Base-by-base conservation (phyloP, 2,888 invertebrate genomes). In the Drosophila sordidapex region DNA sequence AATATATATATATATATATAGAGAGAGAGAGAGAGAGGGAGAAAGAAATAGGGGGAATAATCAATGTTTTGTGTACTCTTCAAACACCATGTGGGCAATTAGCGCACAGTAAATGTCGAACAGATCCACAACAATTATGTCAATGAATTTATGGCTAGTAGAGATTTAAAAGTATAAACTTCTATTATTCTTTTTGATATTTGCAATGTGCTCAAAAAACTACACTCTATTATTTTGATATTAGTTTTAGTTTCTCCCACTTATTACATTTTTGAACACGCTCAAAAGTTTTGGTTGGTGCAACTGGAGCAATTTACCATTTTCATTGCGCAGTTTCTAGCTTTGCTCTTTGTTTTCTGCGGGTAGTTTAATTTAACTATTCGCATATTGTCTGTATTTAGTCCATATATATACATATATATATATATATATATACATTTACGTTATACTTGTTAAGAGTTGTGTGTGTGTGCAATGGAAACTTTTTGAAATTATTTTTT, bases 261-360 rank as follows among this genome's bases (percentile, higher is more conserved):
- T 81, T 83, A 81, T 81, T 83, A 76, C 63, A 79, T 60, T 83
- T 83, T 81, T 69, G 68, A 60, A 53, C 67, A 58, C 57, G 67
- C 62, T 63, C 59, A 31, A 76, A 81, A 81, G 71, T 83, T 81
- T 81, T 75, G 78, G 36, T 49, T 49, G 52, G 73, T 57, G 49
- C 74, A 59, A 71, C 74, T 81, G 74, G 71, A 81, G 63, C 67
- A 74, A 54, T 74, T 74, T 83, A 66, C 25, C 8, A 46, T 27
- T 27, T 27, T 27, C 27, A 27, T 27, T 67, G 66, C 8, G 57
- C 18, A 53, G 56, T 54, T 57, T 61, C 27, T 25, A 60, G 54
- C 18, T 40, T 48, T 36, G 40, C 21, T 46, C 29, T 25, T 10
- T 48, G 46, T 73, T 61, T 61, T 21, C 36, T 51, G 51, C 29